Evolutionary conservation across 1,140 invertebrate species (phyloP).

Genomic region (Brachionus rubens): DNA sequence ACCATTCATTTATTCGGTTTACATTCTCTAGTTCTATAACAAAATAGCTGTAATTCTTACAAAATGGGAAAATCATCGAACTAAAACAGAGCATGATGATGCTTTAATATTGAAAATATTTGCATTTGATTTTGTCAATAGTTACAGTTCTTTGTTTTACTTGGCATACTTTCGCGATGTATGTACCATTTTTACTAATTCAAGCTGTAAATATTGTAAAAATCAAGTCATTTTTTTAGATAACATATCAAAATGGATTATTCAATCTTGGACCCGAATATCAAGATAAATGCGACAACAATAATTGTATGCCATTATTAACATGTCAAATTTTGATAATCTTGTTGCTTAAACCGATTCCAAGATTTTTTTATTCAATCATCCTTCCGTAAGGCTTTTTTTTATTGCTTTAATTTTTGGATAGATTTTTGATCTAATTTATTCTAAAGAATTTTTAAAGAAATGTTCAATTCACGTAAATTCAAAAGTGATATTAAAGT

Average conservation of each 20-base stretch:
- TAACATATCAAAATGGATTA: conserved; percentile 51
- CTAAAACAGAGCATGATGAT: conserved; percentile 95
- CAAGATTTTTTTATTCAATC: conserved; percentile 58
- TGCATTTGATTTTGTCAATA: conserved; percentile 94
- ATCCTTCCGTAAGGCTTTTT: conserved; percentile 56
- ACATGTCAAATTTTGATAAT: conserved; percentile 77
- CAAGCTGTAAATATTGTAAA: too few relatives aligned
- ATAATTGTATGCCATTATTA: conserved; percentile 76
- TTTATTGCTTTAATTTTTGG: not conserved
- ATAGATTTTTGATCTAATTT: not conserved
- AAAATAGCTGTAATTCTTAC: conserved; percentile 12
- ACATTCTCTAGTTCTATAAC: not conserved
- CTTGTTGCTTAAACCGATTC: conserved; percentile 67
- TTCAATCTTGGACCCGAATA: conserved; percentile 56
- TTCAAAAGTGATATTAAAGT: not conserved
- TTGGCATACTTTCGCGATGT: conserved; percentile 79
- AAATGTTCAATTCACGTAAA: not conserved
- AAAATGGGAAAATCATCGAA: conserved; percentile 74
- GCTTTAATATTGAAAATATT: conserved; percentile 96
- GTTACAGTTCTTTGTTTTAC: conserved; percentile 96
- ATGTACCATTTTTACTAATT: conserved; percentile 23
- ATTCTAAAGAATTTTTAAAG: not conserved
- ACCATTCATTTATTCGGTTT: too few relatives aligned
- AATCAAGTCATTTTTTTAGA: too few relatives aligned
- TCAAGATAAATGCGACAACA: conserved; percentile 69